Evolutionary conservation across 2,113 vertebrate genomes (phyloP), one percentile per base, ranked within the genome.

Genomic region (Pedionomus torquatus): DNA sequence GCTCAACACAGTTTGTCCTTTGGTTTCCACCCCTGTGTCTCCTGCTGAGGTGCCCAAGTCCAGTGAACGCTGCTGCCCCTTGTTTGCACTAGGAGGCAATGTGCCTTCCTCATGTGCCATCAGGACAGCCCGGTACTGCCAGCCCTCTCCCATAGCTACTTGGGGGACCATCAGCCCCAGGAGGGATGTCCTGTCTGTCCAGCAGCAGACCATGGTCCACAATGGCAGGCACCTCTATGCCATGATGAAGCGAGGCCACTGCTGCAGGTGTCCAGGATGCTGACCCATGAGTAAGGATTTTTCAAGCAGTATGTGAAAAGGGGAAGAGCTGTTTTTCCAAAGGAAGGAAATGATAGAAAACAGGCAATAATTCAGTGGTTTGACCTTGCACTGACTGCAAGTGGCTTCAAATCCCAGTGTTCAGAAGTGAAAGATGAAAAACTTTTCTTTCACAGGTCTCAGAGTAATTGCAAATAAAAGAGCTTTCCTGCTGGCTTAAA

Each of bases 61-160:
- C 46, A 2, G 0, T 54, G 70, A 58, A 33, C 16, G 26, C 17
- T 69, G 37, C 33, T 44, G 9, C 16, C 43, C 7, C 18, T 54
- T 0, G 0, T 44, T 78, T 3, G 4, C 19, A 9, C 48, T 24
- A 48, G 52, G 12, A 88, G 30, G 41, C 3, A 9, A 17, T 3
- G 2, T 26, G 15, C n/a, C 30, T 31, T 28, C 8, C 10, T 63
- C 14, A 0, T 0, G 0, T 37, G n/a, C 15, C 2, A 0, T 14
- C 0, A 2, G 52, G 21, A 35, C 15, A 71, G 10, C 13, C 30
- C 3, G 3, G 30, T 74, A 39, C 65, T 52, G 30, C 17, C 52
- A 76, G 33, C 3, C 12, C 35, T 63, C 43, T 64, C 63, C 23
- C 37, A 63, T 2, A 1, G 8, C 35, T 61, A 11, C 46, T 61